Base-by-base conservation (phyloP, 2,113 vertebrate genomes). In the Carassius gibelio region DNA sequence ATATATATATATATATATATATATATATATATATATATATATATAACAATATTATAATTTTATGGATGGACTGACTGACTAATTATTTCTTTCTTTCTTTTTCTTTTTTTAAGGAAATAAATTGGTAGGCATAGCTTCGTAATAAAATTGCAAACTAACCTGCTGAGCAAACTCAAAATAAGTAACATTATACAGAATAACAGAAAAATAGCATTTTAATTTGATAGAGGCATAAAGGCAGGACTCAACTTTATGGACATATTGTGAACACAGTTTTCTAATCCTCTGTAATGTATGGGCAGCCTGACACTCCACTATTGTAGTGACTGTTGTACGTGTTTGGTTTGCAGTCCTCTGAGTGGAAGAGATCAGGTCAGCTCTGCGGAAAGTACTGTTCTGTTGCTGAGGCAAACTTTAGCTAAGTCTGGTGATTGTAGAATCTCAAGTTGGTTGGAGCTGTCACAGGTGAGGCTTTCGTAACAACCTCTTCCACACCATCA, bases 171-270 rank as follows among this genome's bases (percentile, higher is more conserved):
- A 21, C 68, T 42, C 42, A 71, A 21, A 42, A 17, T 38, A 21
- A 48, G 9, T 23, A 48, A 74, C 13, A 74, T 74, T 48, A 74
- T 11, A 15, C 71, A 23, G 11, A 74, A 15, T 7, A 14, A 26
- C 14, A 48, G 10, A 10, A 48, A 48, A 61, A 9, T 61, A 21
- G 19, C 42, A 72, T 17, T 13, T 9, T 21, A 48, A 72, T 72
- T 21, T 72, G 17, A 84, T 78, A 87, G 75, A 30, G 69, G 55
- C 84, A 81, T 90, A 81, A 72, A 59, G 90, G 91, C 91, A 93
- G 17, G 68, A 71, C 34, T 79, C 85, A 85, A 89, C 90, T 88
- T 88, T 83, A 90, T 89, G 87, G 89, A 85, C 91, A 42, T 21
- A 42, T 71, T 19, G 61, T 72, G 50, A 71, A 50, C 36, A 42